A percentile compares a stretch with the other conserved stretches of the same genome.
Conservation (phyloP, 2,797 vertebrate genomes). For the Ambastaia sidthimunki region DNA sequence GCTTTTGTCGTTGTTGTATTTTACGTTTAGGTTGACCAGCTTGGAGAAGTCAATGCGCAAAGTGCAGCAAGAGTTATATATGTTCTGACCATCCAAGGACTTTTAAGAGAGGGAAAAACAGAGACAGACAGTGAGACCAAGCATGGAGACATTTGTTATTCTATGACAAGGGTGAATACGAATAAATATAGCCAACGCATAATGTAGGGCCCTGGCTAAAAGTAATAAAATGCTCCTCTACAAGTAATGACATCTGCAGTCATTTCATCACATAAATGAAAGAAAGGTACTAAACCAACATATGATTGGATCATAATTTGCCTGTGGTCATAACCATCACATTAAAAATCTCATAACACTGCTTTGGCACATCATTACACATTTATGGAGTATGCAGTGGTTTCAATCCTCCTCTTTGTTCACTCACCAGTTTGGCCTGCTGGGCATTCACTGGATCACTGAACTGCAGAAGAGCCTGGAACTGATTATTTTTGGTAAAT, state of each 20-base stretch:
- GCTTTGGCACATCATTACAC: constrained; percentile 19
- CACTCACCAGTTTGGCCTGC: constrained; percentile 93
- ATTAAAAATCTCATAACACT: constrained; percentile 47
- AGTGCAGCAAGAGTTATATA: constrained; percentile 98
- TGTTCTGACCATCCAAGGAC: constrained; percentile 98
- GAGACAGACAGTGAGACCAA: constrained; percentile 2
- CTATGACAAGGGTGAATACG: constrained; percentile 11
- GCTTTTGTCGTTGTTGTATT: constrained; percentile 99
- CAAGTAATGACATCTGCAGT: constrained; percentile 45
- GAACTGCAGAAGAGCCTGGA: constrained; percentile 97
- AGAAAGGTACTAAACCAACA: constrained; percentile 43
- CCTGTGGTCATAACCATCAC: constrained; percentile 42
- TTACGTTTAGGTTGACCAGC: constrained; percentile 97
- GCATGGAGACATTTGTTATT: constrained; percentile 2
- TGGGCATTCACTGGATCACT: constrained; percentile 96
- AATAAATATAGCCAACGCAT: constrained; percentile 13
- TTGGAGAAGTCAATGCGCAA: constrained; percentile 99
- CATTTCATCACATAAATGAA: constrained; percentile 43
- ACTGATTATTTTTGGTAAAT: constrained; percentile 99
- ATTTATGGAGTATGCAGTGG: constrained; percentile 40
- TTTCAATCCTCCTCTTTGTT: constrained; percentile 22
- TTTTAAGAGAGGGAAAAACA: constrained; percentile 57
- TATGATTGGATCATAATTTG: constrained; percentile 47
- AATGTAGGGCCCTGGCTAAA: constrained; percentile 35
- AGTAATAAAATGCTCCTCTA: constrained; percentile 37